Evolutionary conservation across 2,797 vertebrate genomes (phyloP), one percentile per base, ranked within the genome.

Genomic region (Microhierax caerulescens): DNA sequence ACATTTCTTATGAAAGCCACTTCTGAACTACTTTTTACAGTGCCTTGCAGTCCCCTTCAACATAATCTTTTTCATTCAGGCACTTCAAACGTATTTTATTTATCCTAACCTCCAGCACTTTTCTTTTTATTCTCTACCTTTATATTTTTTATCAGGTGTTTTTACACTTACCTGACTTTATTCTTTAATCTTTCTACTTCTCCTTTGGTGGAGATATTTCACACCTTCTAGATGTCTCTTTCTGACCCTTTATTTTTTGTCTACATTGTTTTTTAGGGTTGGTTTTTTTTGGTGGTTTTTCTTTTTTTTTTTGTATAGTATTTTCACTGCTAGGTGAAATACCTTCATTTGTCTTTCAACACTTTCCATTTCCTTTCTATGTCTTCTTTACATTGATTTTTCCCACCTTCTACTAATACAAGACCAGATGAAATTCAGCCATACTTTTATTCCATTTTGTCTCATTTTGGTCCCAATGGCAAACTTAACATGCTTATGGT

Each of bases 331-430:
- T 56, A 77, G 76, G 80, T 85, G 36, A 94, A 96, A 84, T 69
- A 86, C 43, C 30, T 82, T 85, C n/a, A 94, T 96, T 91, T 93
- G 89, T 95, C 81, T 93, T 96, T 93, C 70, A 96, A 37, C n/a
- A 76, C 43, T 79, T 94, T 48, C 80, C 28, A 87, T 96, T 94
- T 95, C 84, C 77, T 89, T 85, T 92, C 80, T 73, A 47, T 65
- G 39, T 59, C 74, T 86, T 86, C 37, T 83, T 73, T 61, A 61
- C 59, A 89, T 5, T 70, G 86, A 88, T 94, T 92, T 95, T 88
- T 93, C 80, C 92, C 77, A 76, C 24, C n/a, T 80, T 77, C 47
- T 80, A 17, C 60, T 79, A 69, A 85, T 93, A 91, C 32, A 91
- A 91, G 50, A 91, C 76, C 41, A 43, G 22, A 39, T 76, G 12